phyloP scores from a whole-genome alignment of 1,140 invertebrate species.

The Lithobius niger region DNA sequence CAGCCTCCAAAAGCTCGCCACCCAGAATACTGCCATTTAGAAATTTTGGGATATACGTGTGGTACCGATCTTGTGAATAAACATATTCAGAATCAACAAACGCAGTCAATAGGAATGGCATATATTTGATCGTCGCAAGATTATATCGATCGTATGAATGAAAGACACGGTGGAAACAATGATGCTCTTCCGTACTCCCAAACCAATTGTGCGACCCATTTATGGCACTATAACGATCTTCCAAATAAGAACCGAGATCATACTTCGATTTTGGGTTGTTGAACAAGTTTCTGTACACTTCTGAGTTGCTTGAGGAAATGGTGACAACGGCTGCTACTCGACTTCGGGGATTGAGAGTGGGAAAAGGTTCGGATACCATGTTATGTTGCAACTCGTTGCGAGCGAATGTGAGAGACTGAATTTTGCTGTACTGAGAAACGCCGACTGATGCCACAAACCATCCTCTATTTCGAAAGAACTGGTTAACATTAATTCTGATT shows the following conservation, averaged over 20 bases:
- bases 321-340: constrained; percentile 79
- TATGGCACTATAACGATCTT: constrained; percentile 84
- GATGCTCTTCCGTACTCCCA: constrained; percentile 57
- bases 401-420: constrained; percentile 69
- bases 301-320: constrained; percentile 70
- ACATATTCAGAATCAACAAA: constrained; percentile 41
- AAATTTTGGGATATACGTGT: neutral
- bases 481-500: constrained; percentile 71
- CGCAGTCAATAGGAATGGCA: constrained; percentile 67
- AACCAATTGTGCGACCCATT: constrained; percentile 93
- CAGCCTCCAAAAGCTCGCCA: constrained; percentile 36
- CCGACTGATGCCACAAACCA: constrained; percentile 75
- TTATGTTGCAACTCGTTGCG: constrained; percentile 80
- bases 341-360: constrained; percentile 65
- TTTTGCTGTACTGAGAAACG: constrained; percentile 65
- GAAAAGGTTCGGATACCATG: constrained; percentile 70
- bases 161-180: constrained; percentile 59
- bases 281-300: constrained; percentile 81
- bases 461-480: constrained; percentile 74
- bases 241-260: constrained; percentile 88
- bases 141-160: constrained; percentile 84
- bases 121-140: constrained; percentile 68
- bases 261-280: constrained; percentile 78
- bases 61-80: too few relatives aligned
- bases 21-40: constrained; percentile 44